A percentile compares a stretch with the other conserved stretches of the same genome.
Evolutionary conservation across 1,140 invertebrate genomes (phyloP).

Genomic region (Neotoxoptera formosana): DNA sequence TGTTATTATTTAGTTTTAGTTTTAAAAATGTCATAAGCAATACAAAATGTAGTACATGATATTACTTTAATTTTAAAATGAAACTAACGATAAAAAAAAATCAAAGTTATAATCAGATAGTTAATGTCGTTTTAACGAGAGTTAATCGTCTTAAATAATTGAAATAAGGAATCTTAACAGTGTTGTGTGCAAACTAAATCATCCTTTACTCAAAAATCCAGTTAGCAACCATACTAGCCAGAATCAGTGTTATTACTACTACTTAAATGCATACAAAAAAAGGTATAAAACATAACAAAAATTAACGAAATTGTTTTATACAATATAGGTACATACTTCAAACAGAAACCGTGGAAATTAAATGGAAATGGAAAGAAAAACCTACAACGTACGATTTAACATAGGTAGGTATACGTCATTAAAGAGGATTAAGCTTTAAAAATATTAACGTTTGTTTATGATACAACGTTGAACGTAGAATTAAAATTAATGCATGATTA

Average conservation of each 20-base stretch:
- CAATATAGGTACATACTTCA: background rate
- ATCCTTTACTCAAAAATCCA: background rate
- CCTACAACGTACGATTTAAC: background rate
- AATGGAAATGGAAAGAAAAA: background rate
- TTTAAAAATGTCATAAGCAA: too few species aligned
- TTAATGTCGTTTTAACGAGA: background rate
- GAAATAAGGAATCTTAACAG: background rate
- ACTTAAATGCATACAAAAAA: background rate
- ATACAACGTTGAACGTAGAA: too few species aligned
- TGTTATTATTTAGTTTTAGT: too few species aligned
- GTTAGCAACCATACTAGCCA: background rate
- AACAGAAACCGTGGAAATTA: background rate
- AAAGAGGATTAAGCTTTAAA: background rate
- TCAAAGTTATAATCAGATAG: too few species aligned
- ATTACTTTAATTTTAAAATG: too few species aligned
- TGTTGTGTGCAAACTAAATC: background rate
- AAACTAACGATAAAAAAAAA: too few species aligned
- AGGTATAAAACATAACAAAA: background rate
- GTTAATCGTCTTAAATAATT: background rate
- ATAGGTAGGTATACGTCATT: too few species aligned
- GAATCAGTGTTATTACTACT: background rate
- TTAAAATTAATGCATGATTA: too few species aligned
- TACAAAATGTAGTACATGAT: too few species aligned
- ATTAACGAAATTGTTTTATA: background rate
- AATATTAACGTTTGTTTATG: background rate